phyloP scores from a whole-genome alignment of 2,797 vertebrate genomes.

The Sitta carolinensis region DNA sequence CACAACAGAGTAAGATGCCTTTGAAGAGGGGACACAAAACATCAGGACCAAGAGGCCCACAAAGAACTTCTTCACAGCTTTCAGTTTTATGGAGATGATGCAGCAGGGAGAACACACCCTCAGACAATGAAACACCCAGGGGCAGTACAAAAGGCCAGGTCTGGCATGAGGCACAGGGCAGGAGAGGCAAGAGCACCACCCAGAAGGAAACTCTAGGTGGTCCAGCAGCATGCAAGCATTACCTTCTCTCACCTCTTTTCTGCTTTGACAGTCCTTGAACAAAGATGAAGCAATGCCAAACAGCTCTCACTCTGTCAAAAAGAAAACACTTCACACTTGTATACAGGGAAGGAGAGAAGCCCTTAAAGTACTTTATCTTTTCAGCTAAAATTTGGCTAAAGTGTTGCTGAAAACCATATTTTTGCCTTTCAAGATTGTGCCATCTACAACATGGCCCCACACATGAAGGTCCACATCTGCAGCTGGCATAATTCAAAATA shows the following conservation, averaged over 20 bases:
- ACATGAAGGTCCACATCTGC: neutral
- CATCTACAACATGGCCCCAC: neutral
- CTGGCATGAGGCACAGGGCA: neutral
- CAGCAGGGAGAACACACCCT: neutral
- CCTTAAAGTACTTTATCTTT: neutral
- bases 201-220: neutral
- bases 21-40: neutral
- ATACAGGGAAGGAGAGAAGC: neutral
- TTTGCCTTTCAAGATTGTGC: slow-evolving; percentile 15
- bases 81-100: neutral
- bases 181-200: neutral
- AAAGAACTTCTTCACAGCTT: neutral
- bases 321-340: neutral
- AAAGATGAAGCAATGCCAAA: neutral
- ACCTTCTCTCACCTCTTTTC: neutral
- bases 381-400: neutral
- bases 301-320: neutral
- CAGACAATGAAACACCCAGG: neutral
- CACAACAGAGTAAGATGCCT: neutral
- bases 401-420: slow-evolving; percentile 7
- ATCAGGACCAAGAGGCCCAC: neutral
- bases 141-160: neutral
- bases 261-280: neutral
- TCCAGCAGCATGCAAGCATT: neutral
- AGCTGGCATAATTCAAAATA: neutral